phyloP scores from a whole-genome alignment of 2,888 invertebrate genomes.

The Uropetala carovei region DNA sequence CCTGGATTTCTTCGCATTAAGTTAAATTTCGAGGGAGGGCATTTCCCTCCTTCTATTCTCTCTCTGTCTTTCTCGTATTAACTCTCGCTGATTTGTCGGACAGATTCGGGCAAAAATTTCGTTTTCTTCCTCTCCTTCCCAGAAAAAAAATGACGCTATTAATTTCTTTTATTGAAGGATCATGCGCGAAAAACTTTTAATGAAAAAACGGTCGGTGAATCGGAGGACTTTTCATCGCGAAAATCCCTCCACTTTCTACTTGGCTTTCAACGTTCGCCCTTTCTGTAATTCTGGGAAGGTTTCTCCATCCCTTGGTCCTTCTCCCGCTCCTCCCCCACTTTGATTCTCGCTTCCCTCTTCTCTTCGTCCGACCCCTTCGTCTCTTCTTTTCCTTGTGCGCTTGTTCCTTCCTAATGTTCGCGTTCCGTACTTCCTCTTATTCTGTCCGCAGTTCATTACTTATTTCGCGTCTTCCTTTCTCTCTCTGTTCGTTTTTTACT shows the following conservation, averaged over 20 bases:
- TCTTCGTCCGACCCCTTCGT: neutral
- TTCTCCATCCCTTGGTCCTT: neutral
- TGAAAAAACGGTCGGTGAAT: too few relatives aligned
- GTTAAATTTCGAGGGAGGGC: too few relatives aligned
- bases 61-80: too few relatives aligned
- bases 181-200: too few relatives aligned
- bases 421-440: neutral
- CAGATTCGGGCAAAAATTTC: too few relatives aligned
- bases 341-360: conserved; percentile 8
- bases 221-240: too few relatives aligned
- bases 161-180: too few relatives aligned
- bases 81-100: too few relatives aligned
- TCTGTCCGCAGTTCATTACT: neutral
- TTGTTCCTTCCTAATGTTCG: neutral
- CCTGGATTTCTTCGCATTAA: too few relatives aligned
- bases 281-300: neutral
- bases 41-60: too few relatives aligned
- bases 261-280: neutral
- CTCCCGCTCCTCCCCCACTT: neutral
- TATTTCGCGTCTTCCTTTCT: neutral
- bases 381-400: neutral
- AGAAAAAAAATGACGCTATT: too few relatives aligned
- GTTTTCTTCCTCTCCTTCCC: too few relatives aligned
- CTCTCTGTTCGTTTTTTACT: neutral
- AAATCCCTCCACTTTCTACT: neutral